Percentiles rank a stretch among this genome's conserved stretches.
Evolutionary conservation across 2,113 vertebrate species (phyloP).

Genomic region (Pteronura brasiliensis): DNA sequence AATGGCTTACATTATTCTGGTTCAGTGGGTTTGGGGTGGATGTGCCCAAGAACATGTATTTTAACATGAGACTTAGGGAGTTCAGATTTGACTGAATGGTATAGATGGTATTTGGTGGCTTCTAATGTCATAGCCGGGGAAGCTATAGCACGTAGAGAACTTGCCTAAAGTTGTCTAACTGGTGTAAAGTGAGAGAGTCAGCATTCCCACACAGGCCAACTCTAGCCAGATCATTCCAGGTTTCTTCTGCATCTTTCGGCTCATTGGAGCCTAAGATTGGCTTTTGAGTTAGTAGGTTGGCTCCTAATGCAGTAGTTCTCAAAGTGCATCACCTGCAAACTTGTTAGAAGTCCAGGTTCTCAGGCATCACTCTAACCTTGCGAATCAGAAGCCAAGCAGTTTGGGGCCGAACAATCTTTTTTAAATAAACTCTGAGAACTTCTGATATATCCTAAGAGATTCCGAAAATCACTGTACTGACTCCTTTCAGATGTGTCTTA

Average conservation of each 20-base stretch:
- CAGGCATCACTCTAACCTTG: not conserved
- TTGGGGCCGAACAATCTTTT: not conserved
- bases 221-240: not conserved
- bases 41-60: not conserved
- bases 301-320: not conserved
- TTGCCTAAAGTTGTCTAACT: not conserved
- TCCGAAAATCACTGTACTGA: not conserved
- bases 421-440: not conserved
- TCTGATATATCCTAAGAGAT: not conserved
- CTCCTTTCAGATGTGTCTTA: not conserved
- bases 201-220: not conserved
- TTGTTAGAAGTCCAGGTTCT: not conserved
- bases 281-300: not conserved
- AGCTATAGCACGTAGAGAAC: not conserved
- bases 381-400: not conserved
- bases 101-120: not conserved
- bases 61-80: not conserved
- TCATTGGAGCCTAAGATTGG: not conserved
- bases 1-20: not conserved
- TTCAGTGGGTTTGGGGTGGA: not conserved
- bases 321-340: no score
- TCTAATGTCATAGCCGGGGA: not conserved
- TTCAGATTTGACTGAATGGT: not conserved
- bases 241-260: not conserved
- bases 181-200: not conserved